Evolutionary conservation across 2,797 vertebrate species (phyloP).

Genomic region (Caiman crocodilus): DNA sequence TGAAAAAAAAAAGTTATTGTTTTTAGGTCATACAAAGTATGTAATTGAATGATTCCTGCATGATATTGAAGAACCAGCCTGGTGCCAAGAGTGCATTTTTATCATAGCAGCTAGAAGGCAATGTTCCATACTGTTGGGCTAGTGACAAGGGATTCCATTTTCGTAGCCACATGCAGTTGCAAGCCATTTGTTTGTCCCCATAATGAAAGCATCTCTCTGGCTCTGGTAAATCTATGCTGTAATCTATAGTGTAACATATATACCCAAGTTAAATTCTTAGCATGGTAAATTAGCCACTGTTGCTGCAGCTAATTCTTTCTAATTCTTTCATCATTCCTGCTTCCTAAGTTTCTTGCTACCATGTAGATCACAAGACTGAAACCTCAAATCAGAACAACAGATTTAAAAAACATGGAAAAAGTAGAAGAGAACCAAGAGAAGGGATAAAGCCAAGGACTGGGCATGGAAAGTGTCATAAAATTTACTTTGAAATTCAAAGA

Average conservation of each 20-base stretch:
- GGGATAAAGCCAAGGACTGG: not conserved
- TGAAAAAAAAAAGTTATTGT: not conserved
- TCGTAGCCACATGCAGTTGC: not conserved
- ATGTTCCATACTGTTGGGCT: not conserved
- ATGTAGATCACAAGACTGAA: not conserved
- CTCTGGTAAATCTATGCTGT: too few species aligned
- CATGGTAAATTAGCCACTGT: too few species aligned
- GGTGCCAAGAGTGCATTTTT: not conserved
- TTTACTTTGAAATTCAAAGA: not conserved
- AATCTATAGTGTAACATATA: too few species aligned
- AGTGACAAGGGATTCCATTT: accelerated
- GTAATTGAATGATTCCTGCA: not conserved
- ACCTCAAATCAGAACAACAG: not conserved
- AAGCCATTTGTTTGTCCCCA: not conserved
- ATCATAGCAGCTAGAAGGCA: not conserved
- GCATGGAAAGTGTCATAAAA: constrained; percentile 13
- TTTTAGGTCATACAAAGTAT: not conserved
- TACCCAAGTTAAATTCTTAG: too few species aligned
- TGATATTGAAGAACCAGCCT: constrained; percentile 26
- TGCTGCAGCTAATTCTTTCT: not conserved
- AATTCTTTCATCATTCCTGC: not conserved
- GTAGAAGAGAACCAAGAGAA: not conserved
- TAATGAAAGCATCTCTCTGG: too few species aligned
- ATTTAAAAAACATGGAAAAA: not conserved
- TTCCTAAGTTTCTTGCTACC: not conserved